Evolutionary conservation across 2,113 vertebrate species (phyloP).

Genomic region (Nothocercus julius): DNA sequence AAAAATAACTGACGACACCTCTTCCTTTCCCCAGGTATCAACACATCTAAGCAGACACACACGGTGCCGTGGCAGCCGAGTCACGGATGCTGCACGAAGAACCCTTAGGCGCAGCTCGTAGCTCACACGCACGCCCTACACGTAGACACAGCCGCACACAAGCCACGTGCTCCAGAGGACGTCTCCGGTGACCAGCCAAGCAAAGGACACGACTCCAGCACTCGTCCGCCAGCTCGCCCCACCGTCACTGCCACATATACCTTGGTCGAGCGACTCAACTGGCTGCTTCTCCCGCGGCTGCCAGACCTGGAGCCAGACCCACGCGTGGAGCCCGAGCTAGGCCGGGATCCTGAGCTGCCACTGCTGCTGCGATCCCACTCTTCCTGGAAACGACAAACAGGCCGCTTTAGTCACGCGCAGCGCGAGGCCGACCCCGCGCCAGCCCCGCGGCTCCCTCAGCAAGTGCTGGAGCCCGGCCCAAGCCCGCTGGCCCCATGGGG

Average conservation of each 20-base stretch:
- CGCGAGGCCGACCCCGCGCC: accelerated
- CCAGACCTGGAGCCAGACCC: slow-evolving; percentile 83
- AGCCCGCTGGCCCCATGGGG: background rate
- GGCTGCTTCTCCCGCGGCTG: slow-evolving; percentile 81
- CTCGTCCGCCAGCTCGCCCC: background rate
- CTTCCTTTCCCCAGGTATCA: background rate
- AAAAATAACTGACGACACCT: background rate
- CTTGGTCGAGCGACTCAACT: slow-evolving; percentile 79
- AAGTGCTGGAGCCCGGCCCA: background rate
- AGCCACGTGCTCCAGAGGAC: accelerated
- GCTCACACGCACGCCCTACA: accelerated
- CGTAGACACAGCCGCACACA: background rate
- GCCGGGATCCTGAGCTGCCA: slow-evolving; percentile 81
- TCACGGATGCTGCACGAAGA: background rate
- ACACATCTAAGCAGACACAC: background rate
- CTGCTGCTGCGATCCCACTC: slow-evolving; percentile 88
- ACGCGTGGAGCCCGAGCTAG: slow-evolving; percentile 78
- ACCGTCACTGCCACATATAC: slow-evolving; percentile 31
- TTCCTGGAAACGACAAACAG: slow-evolving; percentile 75
- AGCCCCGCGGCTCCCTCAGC: accelerated
- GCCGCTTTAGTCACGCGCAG: slow-evolving; percentile 5
- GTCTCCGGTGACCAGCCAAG: background rate
- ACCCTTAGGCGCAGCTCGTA: background rate
- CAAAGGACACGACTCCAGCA: background rate
- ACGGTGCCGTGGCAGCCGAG: no score